Conservation (phyloP, 2,113 vertebrate genomes). For the Myotis davidii region DNA sequence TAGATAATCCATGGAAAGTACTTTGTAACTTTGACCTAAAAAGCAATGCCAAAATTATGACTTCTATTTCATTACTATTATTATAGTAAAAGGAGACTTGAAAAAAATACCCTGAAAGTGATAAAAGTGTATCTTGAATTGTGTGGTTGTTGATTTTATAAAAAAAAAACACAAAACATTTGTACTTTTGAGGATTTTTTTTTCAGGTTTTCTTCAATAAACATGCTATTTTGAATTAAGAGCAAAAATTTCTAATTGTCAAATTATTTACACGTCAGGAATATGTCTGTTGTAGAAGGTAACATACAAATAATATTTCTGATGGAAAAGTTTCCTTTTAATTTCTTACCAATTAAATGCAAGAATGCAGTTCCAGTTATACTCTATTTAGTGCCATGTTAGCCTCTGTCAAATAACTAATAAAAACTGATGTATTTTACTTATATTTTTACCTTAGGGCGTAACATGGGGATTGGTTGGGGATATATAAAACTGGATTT, state of each 20-base stretch:
- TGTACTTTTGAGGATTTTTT: neutral
- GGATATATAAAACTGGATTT: neutral
- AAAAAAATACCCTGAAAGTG: neutral
- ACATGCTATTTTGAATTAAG: neutral
- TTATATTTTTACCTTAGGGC: neutral
- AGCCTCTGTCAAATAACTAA: neutral
- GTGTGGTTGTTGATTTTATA: neutral
- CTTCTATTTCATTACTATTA: neutral
- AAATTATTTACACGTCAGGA: constrained; percentile 1
- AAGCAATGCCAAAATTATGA: neutral
- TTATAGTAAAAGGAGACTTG: neutral
- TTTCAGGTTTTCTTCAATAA: neutral
- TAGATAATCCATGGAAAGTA: neutral
- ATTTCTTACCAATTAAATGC: neutral
- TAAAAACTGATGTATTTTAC: neutral
- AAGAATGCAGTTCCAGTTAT: neutral
- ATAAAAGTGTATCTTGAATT: neutral
- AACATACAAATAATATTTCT: neutral
- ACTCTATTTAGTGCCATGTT: neutral
- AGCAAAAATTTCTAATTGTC: neutral
- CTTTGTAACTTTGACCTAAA: neutral
- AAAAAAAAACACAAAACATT: neutral
- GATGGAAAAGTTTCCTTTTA: neutral
- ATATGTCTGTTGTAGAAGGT: neutral
- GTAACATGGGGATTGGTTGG: neutral